These are phyloP conservation scores for Tinea pellionella DNA, from an alignment of 2,888 invertebrate genomes.

Conservation along the genomic window DNA sequence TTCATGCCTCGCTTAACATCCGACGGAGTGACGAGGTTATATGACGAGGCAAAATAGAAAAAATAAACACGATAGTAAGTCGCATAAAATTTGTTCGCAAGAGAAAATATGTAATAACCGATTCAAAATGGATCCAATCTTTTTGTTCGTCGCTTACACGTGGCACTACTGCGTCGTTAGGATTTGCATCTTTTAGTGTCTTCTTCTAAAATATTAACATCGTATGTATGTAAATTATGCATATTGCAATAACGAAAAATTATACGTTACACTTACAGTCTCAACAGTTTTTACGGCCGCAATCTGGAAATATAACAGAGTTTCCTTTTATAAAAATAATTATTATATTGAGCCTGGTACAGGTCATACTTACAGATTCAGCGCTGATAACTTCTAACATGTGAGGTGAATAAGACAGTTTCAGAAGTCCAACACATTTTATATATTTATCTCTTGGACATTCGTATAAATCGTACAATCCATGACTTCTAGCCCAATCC, in stretches of 20 bases:
- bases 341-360: too few species aligned
- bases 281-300: neutral
- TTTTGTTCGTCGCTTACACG: constrained; percentile 37
- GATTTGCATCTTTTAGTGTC: neutral
- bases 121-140: constrained; percentile 40
- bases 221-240: neutral
- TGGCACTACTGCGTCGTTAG: neutral
- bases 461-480: constrained; percentile 47
- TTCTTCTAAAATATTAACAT: neutral
- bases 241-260: too few species aligned
- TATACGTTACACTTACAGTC: neutral
- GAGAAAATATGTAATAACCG: constrained; percentile 22
- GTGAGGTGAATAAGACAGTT: constrained; percentile 50
- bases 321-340: neutral
- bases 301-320: neutral
- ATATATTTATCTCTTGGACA: constrained; percentile 46
- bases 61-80: too few species aligned
- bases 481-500: constrained; percentile 50
- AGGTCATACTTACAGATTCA: constrained; percentile 37
- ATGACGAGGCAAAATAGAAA: too few species aligned
- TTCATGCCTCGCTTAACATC: too few species aligned
- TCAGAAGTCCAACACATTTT: constrained; percentile 48
- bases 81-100: too few species aligned
- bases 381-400: constrained; percentile 49
- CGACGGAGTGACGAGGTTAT: too few species aligned